These are phyloP conservation scores for Tichodroma muraria DNA, from an alignment of 2,113 vertebrate genomes.

Conservation along the genomic window DNA sequence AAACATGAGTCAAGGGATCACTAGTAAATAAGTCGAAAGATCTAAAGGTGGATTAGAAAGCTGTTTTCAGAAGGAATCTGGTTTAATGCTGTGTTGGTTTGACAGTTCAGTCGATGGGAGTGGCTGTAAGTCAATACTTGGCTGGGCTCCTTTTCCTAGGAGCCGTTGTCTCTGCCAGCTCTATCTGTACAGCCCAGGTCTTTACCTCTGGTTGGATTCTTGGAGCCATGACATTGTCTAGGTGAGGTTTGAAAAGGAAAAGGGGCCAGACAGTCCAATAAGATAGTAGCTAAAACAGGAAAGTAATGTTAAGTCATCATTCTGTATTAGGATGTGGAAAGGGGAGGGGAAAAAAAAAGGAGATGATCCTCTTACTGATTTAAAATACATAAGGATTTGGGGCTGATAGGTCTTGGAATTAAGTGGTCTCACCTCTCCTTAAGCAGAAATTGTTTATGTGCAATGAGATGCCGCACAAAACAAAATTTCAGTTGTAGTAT, in stretches of 20 bases:
- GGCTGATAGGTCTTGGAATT: neutral
- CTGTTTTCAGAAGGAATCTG: slow-evolving; percentile 5
- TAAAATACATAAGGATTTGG: neutral
- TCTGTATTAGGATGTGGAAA: neutral
- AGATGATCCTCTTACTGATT: neutral
- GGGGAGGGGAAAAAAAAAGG: rapidly evolving
- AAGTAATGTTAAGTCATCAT: neutral
- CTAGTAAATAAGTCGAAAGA: neutral
- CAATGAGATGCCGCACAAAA: neutral
- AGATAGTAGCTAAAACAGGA: neutral
- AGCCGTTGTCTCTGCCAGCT: neutral
- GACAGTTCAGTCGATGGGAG: slow-evolving; percentile 47
- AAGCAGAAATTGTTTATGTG: neutral
- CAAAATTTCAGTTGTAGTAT: neutral
- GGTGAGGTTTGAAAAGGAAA: neutral
- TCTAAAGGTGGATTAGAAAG: neutral
- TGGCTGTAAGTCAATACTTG: slow-evolving; percentile 50
- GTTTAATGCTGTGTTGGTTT: slow-evolving; percentile 15
- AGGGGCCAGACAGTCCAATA: neutral
- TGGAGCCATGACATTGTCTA: neutral
- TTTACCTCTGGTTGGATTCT: neutral
- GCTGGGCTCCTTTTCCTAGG: neutral
- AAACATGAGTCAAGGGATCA: neutral
- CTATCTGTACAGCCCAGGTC: neutral
- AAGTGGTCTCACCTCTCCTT: neutral